phyloP scores from a whole-genome alignment of 2,888 invertebrate species.

The Macrophya alboannulata region DNA sequence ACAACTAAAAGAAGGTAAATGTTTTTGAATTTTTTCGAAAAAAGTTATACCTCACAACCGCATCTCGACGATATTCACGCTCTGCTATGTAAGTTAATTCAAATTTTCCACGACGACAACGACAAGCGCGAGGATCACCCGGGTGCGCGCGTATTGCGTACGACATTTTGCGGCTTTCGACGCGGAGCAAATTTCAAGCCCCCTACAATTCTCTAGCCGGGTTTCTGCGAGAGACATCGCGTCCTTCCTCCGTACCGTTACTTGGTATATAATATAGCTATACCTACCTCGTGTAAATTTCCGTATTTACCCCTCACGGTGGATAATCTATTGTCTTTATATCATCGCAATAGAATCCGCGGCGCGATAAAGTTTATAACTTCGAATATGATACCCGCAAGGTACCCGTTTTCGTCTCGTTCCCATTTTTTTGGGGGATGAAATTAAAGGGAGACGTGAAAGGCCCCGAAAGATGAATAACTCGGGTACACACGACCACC shows the following conservation, averaged over 20 bases:
- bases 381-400: too few species aligned
- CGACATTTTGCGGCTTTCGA: conserved; percentile 34
- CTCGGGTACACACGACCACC: too few species aligned
- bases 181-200: conserved; percentile 18
- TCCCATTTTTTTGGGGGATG: too few species aligned
- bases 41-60: neutral
- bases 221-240: conserved; percentile 18
- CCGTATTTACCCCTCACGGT: conserved; percentile 8
- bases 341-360: neutral
- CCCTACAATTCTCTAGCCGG: conserved; percentile 9
- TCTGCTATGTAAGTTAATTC: neutral
- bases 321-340: conserved; percentile 1
- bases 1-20: too few species aligned
- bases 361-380: too few species aligned
- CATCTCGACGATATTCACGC: neutral
- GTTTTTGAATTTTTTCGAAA: neutral
- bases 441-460: too few species aligned
- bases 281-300: neutral
- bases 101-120: neutral
- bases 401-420: too few species aligned
- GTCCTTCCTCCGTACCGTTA: neutral
- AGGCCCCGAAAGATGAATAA: too few species aligned
- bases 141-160: conserved; percentile 14
- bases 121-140: too few species aligned
- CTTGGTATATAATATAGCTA: neutral